Evolutionary conservation across 2,113 vertebrate genomes (phyloP).

Genomic region (Poicephalus gulielmi): DNA sequence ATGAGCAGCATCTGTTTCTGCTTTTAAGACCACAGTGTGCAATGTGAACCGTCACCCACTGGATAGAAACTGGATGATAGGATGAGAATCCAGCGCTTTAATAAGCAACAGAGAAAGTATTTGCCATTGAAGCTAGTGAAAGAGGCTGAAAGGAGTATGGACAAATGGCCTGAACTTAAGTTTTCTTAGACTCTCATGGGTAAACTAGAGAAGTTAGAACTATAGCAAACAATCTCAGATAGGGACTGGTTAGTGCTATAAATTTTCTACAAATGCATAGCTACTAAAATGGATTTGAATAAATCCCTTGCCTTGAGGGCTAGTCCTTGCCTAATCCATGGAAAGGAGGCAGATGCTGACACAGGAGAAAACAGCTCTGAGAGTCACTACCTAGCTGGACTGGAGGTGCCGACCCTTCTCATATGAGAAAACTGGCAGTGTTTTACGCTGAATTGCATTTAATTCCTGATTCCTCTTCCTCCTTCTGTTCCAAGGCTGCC

Average conservation of each 20-base stretch:
- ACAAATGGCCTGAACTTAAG: not conserved
- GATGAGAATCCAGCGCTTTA: not conserved
- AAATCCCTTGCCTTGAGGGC: not conserved
- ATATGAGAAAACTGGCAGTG: fast-evolving
- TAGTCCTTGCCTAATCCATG: not conserved
- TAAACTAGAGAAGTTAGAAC: not conserved
- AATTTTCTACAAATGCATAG: not conserved
- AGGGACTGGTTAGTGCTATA: not conserved
- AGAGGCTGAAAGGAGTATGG: not conserved
- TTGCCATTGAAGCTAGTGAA: not conserved
- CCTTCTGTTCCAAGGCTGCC: not conserved
- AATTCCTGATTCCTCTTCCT: not conserved
- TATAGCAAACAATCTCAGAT: not conserved
- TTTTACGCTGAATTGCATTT: not conserved
- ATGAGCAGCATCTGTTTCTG: conserved; percentile 66
- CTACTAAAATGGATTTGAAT: not conserved
- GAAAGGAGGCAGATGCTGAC: not conserved
- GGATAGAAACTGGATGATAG: not conserved
- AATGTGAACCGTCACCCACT: conserved; percentile 6
- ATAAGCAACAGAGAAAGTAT: not conserved
- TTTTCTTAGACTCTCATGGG: not conserved
- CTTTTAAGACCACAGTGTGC: conserved; percentile 52
- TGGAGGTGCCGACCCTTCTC: not conserved
- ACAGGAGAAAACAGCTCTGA: not conserved
- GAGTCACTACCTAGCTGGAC: not conserved